Conservation (phyloP, 2,888 invertebrate species). For the Proisotoma minuta region DNA sequence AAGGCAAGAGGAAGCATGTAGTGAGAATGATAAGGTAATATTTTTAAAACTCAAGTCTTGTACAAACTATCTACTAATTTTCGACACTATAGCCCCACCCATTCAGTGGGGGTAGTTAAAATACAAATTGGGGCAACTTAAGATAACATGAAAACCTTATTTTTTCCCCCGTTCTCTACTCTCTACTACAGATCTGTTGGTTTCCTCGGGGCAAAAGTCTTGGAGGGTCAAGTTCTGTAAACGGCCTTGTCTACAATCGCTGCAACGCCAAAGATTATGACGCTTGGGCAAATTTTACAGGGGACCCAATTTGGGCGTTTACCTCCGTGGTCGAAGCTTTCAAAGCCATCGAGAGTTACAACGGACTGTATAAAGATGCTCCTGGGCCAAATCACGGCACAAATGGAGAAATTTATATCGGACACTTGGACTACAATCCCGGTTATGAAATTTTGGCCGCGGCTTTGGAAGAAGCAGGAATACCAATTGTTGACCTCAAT, state of each 20-base stretch:
- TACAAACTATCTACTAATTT: too few relatives aligned
- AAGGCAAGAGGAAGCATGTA: constrained; percentile 5
- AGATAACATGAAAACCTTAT: too few relatives aligned
- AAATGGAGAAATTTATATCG: constrained; percentile 26
- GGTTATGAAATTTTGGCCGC: constrained; percentile 15
- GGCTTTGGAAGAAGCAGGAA: constrained; percentile 21
- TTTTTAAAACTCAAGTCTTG: neutral
- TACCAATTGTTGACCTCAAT: constrained; percentile 21
- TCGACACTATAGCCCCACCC: too few relatives aligned
- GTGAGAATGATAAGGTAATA: constrained; percentile 3
- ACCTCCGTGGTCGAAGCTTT: constrained; percentile 17
- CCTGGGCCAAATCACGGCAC: constrained; percentile 21
- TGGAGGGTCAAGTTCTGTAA: constrained; percentile 29
- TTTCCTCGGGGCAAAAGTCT: constrained; percentile 28
- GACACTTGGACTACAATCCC: constrained; percentile 28
- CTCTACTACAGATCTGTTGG: constrained; percentile 15
- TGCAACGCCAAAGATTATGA: constrained; percentile 31
- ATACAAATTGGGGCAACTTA: too few relatives aligned
- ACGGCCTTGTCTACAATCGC: constrained; percentile 30
- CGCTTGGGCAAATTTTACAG: constrained; percentile 29
- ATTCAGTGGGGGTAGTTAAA: neutral
- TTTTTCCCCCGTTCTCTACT: too few relatives aligned
- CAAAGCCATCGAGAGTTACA: constrained; percentile 26
- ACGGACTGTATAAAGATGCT: constrained; percentile 24
- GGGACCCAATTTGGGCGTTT: constrained; percentile 25